Percentiles rank a stretch among this genome's conserved stretches.
phyloP scores from a whole-genome alignment of 2,113 vertebrate genomes.

The Xyliphius kryptos region DNA sequence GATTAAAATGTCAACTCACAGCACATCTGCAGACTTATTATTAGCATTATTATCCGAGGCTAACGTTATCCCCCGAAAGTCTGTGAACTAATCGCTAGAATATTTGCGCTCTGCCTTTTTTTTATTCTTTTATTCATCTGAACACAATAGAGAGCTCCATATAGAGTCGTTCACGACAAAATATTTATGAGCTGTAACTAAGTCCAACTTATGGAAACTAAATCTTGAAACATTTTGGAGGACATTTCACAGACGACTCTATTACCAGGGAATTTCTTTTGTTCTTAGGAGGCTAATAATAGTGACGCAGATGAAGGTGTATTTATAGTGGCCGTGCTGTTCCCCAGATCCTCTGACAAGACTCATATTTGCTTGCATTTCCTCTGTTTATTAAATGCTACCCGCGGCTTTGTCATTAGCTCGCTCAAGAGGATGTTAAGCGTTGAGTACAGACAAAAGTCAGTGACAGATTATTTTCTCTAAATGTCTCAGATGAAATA shows the following conservation, averaged over 20 bases:
- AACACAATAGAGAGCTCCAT: conserved; percentile 51
- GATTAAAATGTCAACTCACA: too few relatives aligned
- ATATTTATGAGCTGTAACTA: conserved; percentile 65
- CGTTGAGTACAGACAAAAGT: conserved; percentile 61
- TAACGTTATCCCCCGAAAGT: too few relatives aligned
- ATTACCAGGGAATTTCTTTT: conserved; percentile 87
- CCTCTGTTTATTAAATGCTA: conserved; percentile 76
- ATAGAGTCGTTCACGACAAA: conserved; percentile 55
- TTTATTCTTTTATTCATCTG: conserved; percentile 33
- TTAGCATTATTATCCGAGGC: too few relatives aligned
- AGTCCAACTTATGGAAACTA: conserved; percentile 73
- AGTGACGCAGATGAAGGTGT: conserved; percentile 66
- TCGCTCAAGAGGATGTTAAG: conserved; percentile 58
- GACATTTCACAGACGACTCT: conserved; percentile 68
- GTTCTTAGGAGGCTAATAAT: conserved; percentile 88
- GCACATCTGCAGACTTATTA: too few relatives aligned
- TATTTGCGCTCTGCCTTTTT: neutral
- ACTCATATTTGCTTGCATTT: conserved; percentile 81
- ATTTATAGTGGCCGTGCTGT: conserved; percentile 80
- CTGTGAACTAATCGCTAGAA: too few relatives aligned
- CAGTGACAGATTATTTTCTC: conserved; percentile 21
- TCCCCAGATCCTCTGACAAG: conserved; percentile 61
- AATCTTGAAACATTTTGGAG: conserved; percentile 75
- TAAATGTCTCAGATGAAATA: too few relatives aligned
- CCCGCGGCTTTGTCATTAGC: conserved; percentile 39